Evolutionary conservation across 2,797 vertebrate species (phyloP), one percentile per base, ranked within the genome.

Genomic region (Myripristis murdjan): DNA sequence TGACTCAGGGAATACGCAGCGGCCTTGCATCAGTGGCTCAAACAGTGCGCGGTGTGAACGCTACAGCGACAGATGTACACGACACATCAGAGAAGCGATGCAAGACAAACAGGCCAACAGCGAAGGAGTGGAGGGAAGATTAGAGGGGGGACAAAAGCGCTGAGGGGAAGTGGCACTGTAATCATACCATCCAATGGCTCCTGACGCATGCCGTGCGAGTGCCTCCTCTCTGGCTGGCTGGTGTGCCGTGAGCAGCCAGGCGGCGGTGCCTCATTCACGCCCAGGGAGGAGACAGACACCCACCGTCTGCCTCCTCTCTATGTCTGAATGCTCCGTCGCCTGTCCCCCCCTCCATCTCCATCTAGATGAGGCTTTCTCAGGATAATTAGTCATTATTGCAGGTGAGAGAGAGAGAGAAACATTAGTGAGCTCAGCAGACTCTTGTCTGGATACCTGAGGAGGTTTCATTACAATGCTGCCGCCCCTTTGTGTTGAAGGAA

Each of bases 271-370:
- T 69, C 49, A 43, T 66, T 73, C 64, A 77, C 57, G 35, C 76
- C 72, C 64, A 47, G 81, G 77, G 70, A 81, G 77, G 82, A 84
- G 78, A 72, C 64, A 79, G 82, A 86, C 88, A 83, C 72, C 84
- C 64, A 79, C 79, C 85, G 74, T 88, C 88, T 90, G 88, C 82
- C 84, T 81, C 76, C 1, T 66, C 70, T 83, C 71, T 75, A 15
- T 84, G 86, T 88, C 53, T 90, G 83, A 88, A 83, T 44, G 88
- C 86, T 88, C 84, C 58, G 28, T 81, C 53, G 51, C 71, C 23
- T 33, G 16, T 47, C 64, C 71, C 28, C 66, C 48, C 67, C 68
- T 48, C 54, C 75, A 68, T 66, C 63, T 70, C 41, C 0, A 48
- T 24, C 72, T 64, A 72, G 74, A 71, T 60, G 64, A 80, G 64